Conservation (phyloP, 2,113 vertebrate species). For the Prunella himalayana region DNA sequence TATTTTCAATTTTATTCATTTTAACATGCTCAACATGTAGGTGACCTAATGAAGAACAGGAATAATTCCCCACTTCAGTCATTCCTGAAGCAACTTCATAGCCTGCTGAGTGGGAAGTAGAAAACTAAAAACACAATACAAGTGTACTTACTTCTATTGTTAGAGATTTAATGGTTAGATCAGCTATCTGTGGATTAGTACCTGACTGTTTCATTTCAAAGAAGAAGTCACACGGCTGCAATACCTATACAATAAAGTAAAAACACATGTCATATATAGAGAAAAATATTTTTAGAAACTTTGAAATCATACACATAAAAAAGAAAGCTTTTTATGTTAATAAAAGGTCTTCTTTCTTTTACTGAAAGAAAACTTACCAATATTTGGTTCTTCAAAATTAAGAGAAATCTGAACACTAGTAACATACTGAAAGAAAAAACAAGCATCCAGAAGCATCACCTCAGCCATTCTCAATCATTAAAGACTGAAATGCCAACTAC, state of each 20-base stretch:
- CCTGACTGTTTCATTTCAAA: conserved; percentile 77
- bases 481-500: neutral
- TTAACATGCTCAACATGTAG: neutral
- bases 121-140: neutral
- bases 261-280: neutral
- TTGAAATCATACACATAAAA: neutral
- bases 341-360: neutral
- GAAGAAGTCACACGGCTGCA: conserved; percentile 91
- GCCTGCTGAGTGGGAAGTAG: neutral
- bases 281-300: neutral
- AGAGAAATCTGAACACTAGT: neutral
- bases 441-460: neutral
- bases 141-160: conserved; percentile 82
- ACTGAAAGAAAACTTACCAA: neutral
- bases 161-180: conserved; percentile 84
- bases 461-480: neutral
- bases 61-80: neutral
- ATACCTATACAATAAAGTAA: conserved; percentile 67
- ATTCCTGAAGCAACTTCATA: neutral
- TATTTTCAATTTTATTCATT: neutral
- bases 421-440: neutral
- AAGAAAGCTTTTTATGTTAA: neutral
- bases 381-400: neutral
- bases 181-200: conserved; percentile 78
- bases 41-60: neutral